phyloP scores from a whole-genome alignment of 2,113 vertebrate species.

The Stomatorhinus ivindoensis region DNA sequence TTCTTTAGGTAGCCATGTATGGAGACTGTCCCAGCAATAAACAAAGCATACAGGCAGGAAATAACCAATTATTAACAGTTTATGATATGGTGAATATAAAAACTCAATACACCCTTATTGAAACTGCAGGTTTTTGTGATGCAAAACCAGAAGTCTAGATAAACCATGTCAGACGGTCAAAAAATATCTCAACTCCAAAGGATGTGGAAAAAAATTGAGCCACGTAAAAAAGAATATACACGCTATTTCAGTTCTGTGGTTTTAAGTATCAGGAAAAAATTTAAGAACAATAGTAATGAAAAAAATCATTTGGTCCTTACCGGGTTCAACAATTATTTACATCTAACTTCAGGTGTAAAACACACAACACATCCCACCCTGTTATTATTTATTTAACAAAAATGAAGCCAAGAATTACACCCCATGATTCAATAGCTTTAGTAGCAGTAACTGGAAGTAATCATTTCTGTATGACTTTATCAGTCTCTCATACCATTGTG shows the following conservation, averaged over 20 bases:
- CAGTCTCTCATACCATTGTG: background rate
- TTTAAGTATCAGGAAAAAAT: background rate
- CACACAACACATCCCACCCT: no score
- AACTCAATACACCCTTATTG: background rate
- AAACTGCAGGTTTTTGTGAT: background rate
- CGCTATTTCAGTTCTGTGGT: background rate
- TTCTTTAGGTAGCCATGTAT: background rate
- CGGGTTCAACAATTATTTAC: no score
- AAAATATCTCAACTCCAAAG: background rate
- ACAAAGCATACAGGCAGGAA: background rate
- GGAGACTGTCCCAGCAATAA: background rate
- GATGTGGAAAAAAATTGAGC: background rate
- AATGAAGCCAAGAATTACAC: no score
- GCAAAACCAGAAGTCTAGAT: background rate
- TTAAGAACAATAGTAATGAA: no score
- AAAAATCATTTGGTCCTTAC: no score
- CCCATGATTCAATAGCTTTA: no score
- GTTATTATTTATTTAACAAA: no score
- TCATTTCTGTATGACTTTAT: background rate
- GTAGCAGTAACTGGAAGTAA: background rate
- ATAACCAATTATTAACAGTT: background rate
- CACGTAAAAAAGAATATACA: background rate
- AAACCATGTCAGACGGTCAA: background rate
- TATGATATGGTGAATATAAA: background rate
- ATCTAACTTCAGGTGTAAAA: no score